Conservation (phyloP, 2,113 vertebrate genomes). For the Sardina pilchardus region DNA sequence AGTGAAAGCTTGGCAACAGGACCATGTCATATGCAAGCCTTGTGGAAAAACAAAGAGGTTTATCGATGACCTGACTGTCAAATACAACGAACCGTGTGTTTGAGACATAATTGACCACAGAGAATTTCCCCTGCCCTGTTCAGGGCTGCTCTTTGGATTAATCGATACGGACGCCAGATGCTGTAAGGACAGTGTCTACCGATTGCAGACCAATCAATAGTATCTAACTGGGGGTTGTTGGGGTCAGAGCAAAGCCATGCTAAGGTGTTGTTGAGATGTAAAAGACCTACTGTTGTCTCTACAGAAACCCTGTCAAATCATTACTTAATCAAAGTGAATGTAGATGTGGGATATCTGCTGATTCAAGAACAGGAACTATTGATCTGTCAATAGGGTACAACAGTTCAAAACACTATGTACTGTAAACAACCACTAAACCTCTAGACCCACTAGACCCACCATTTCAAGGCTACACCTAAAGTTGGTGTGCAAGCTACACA, state of each 20-base stretch:
- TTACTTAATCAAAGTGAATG: not conserved
- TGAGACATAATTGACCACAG: constrained; percentile 17
- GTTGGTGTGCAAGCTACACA: not conserved
- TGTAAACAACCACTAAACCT: not conserved
- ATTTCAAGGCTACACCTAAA: not conserved
- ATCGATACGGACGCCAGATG: constrained; percentile 22
- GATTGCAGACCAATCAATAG: constrained; percentile 35
- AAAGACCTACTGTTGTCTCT: not conserved
- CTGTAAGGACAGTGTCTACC: not conserved
- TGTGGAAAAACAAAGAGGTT: constrained; percentile 27
- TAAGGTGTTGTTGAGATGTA: not conserved
- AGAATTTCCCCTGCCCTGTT: not conserved
- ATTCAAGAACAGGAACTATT: not conserved
- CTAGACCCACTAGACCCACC: not conserved
- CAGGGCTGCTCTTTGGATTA: constrained; percentile 10
- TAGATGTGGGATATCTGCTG: not conserved
- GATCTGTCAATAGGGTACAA: not conserved
- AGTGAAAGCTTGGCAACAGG: not conserved
- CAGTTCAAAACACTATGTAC: not conserved
- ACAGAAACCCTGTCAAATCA: not conserved
- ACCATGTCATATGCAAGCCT: not conserved
- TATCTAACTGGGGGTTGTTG: not conserved
- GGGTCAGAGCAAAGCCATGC: constrained; percentile 10
- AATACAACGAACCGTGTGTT: not conserved
- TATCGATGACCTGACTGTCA: constrained; percentile 10